These are phyloP conservation scores for Lepas anatifera DNA, from an alignment of 2,888 invertebrate species.

Conservation along the genomic window DNA sequence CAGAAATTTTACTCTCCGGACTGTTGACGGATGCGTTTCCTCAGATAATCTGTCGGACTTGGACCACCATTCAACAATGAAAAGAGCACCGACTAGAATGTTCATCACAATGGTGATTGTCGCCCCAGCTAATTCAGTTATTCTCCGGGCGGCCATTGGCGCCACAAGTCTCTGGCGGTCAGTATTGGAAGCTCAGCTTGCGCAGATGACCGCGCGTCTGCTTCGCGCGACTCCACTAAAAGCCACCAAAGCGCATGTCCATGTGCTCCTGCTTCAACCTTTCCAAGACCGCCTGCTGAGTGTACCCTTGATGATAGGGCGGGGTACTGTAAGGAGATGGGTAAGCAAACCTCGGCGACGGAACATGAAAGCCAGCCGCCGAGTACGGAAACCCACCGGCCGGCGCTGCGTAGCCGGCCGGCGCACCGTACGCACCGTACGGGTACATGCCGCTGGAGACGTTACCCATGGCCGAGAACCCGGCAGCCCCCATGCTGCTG, in stretches of 20 bases:
- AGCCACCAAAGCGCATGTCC: constrained; percentile 24
- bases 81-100: too few species aligned
- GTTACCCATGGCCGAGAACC: constrained; percentile 25
- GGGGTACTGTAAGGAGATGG: constrained; percentile 36
- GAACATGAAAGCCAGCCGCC: constrained; percentile 45
- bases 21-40: too few species aligned
- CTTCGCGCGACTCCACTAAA: not conserved
- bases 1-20: too few species aligned
- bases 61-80: too few species aligned
- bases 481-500: constrained; percentile 12
- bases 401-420: constrained; percentile 31
- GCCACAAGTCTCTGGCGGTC: too few species aligned
- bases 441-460: constrained; percentile 26
- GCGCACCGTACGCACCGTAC: constrained; percentile 26
- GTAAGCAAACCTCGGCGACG: constrained; percentile 55
- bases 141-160: too few species aligned
- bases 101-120: too few species aligned
- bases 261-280: constrained; percentile 25
- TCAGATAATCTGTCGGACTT: too few species aligned
- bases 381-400: constrained; percentile 27
- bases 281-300: constrained; percentile 25
- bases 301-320: constrained; percentile 29
- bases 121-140: too few species aligned
- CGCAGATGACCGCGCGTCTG: not conserved
- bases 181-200: not conserved